Conservation (phyloP, 2,113 vertebrate species). For the Percopsis transmontana region DNA sequence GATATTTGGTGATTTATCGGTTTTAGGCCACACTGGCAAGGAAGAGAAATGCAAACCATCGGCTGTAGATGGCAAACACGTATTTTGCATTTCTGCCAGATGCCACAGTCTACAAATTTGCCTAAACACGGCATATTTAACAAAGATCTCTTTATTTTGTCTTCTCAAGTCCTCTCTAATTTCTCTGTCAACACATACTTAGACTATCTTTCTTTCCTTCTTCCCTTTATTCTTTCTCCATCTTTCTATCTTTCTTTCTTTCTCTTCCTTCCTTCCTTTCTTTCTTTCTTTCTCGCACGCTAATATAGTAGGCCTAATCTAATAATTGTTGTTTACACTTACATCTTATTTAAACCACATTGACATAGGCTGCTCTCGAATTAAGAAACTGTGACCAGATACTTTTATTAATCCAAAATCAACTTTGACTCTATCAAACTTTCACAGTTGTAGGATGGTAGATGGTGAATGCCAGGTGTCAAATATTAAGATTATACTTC, state of each 20-base stretch:
- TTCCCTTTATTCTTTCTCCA: constrained; percentile 4
- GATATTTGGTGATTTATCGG: constrained; percentile 87
- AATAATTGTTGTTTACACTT: too few relatives aligned
- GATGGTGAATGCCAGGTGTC: too few relatives aligned
- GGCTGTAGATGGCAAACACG: constrained; percentile 19
- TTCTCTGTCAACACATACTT: too few relatives aligned
- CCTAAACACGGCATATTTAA: constrained; percentile 28
- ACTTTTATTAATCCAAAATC: too few relatives aligned
- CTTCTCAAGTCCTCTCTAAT: neutral
- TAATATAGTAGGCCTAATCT: too few relatives aligned
- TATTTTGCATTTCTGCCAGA: constrained; percentile 12
- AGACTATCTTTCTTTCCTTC: too few relatives aligned
- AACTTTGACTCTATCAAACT: too few relatives aligned
- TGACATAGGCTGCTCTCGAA: constrained; percentile 24
- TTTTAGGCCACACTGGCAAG: constrained; percentile 79
- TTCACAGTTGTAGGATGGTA: too few relatives aligned
- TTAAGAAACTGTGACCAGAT: neutral
- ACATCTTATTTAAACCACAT: too few relatives aligned
- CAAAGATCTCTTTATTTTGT: neutral
- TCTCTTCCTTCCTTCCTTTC: too few relatives aligned
- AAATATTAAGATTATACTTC: too few relatives aligned
- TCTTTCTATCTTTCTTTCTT: neutral
- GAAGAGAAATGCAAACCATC: constrained; percentile 57
- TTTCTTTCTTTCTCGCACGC: too few relatives aligned
- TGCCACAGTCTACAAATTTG: constrained; percentile 6